Evolutionary conservation across 2,113 vertebrate genomes (phyloP).

Genomic region (Chaetodon auriga): DNA sequence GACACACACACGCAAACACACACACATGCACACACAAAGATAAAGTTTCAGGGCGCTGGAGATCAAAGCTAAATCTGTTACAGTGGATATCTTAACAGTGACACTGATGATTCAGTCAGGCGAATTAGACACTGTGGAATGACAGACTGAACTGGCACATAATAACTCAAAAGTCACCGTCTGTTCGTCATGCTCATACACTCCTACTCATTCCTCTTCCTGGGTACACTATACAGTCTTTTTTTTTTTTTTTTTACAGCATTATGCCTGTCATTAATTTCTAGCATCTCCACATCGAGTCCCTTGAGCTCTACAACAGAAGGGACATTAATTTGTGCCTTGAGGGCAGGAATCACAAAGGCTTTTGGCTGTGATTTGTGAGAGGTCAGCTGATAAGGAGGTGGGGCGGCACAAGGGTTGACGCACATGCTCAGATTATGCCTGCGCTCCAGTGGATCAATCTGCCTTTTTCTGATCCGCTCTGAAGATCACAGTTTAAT

Average conservation of each 20-base stretch:
- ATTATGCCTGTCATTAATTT: conserved; percentile 15
- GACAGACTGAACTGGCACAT: not conserved
- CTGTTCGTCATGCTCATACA: conserved; percentile 15
- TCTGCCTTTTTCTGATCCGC: not conserved
- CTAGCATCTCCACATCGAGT: conserved; percentile 3
- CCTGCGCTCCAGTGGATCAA: conserved; percentile 8
- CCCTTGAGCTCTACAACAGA: conserved; percentile 19
- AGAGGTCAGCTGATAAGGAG: conserved; percentile 41
- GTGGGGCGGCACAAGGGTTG: not conserved
- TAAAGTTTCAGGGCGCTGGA: conserved; percentile 16
- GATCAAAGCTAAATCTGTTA: conserved; percentile 59
- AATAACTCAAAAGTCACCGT: conserved; percentile 6
- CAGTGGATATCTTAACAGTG: conserved; percentile 48
- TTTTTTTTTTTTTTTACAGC: not conserved
- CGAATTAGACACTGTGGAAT: conserved; percentile 18
- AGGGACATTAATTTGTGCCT: conserved; percentile 52
- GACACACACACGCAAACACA: conserved; percentile 19
- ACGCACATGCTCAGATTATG: conserved; percentile 39
- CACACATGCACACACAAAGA: conserved; percentile 16
- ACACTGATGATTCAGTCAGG: conserved; percentile 43
- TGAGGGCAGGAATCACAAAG: conserved; percentile 25
- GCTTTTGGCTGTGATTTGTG: conserved; percentile 19
- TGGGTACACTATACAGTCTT: not conserved
- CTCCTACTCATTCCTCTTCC: conserved; percentile 11
- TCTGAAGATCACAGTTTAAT: not conserved